A percentile compares a stretch with the other conserved stretches of the same genome.
Conservation (phyloP, 2,113 vertebrate species). For the Chauna torquata region DNA sequence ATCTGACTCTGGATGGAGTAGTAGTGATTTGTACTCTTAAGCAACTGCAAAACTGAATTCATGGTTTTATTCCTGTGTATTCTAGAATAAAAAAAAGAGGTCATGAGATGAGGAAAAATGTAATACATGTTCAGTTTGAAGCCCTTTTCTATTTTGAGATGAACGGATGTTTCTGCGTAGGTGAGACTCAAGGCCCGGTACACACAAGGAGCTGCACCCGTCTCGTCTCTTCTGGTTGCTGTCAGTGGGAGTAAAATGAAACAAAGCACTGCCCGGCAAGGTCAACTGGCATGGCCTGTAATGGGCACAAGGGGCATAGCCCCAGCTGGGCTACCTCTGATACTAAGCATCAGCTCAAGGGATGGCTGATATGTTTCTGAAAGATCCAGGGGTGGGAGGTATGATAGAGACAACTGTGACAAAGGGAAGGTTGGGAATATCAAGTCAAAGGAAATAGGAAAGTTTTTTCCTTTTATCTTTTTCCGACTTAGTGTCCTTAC, state of each 20-base stretch:
- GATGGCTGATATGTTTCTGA: neutral
- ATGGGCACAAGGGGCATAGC: neutral
- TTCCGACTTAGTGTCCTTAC: neutral
- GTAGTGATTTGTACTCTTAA: neutral
- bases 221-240: neutral
- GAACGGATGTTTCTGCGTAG: neutral
- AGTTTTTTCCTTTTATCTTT: neutral
- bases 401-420: neutral
- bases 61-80: neutral
- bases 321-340: neutral
- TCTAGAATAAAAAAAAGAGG: neutral
- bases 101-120: neutral
- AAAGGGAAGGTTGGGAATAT: neutral
- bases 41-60: neutral
- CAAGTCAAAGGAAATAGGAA: neutral
- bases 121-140: neutral
- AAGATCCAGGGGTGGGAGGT: neutral
- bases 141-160: neutral
- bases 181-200: neutral
- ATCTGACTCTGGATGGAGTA: neutral
- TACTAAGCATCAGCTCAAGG: neutral
- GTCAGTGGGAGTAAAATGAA: neutral
- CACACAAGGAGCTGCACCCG: neutral
- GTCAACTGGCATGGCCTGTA: neutral
- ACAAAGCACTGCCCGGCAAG: neutral